Percentiles rank a stretch among this genome's conserved stretches.
Conservation (phyloP, 1,140 invertebrate genomes). For the Hycleus phaleratus region DNA sequence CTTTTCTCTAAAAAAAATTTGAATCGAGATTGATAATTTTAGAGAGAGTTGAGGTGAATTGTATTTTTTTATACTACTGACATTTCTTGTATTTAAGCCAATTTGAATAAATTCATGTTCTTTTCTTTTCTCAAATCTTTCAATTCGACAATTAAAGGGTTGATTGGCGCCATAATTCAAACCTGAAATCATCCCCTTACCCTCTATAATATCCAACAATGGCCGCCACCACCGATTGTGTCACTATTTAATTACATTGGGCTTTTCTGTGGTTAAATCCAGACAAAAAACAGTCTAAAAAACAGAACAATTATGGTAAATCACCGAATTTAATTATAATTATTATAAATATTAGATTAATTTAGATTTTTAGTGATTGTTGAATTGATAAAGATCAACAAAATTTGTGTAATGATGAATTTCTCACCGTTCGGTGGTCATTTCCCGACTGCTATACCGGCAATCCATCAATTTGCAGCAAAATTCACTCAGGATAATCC, state of each 20-base stretch:
- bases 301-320: constrained; percentile 2
- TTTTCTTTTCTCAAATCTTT: too few species aligned
- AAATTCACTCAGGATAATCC: constrained; percentile 47
- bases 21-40: constrained; percentile 8
- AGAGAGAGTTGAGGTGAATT: background rate
- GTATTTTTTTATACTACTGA: constrained; percentile 17
- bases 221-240: constrained; percentile 7
- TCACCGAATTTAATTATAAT: background rate
- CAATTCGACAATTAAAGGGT: too few species aligned
- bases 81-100: background rate
- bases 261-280: background rate
- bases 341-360: too few species aligned
- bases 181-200: constrained; percentile 2
- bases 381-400: background rate
- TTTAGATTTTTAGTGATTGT: too few species aligned
- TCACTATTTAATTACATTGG: constrained; percentile 7
- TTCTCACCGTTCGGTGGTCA: constrained; percentile 58
- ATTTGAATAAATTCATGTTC: too few species aligned
- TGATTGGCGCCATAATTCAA: constrained; percentile 1
- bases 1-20: background rate
- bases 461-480: constrained; percentile 55
- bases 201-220: constrained; percentile 4
- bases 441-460: constrained; percentile 54
- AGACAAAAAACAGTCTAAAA: too few species aligned
- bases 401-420: constrained; percentile 44